Conservation (phyloP, 2,888 invertebrate species). For the Drosophila subsilvestris region DNA sequence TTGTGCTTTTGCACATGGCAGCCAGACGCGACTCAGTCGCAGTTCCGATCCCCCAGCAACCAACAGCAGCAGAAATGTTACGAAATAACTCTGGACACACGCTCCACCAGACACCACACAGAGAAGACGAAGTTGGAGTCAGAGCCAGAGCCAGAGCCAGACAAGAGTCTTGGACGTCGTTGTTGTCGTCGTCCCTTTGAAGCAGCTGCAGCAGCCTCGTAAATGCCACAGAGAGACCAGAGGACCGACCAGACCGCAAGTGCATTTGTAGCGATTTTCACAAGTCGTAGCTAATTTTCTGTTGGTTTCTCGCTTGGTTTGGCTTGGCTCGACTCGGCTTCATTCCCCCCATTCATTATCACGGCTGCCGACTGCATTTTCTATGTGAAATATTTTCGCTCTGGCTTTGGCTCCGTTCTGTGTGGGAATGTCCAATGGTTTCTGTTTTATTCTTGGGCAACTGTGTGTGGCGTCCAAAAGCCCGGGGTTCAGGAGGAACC, state of each 20-base stretch:
- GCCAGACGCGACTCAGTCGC: conserved; percentile 37
- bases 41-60: conserved; percentile 13
- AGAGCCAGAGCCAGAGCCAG: conserved; percentile 10
- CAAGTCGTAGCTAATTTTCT: conserved; percentile 77
- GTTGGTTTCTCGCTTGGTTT: conserved; percentile 69
- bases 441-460: conserved; percentile 16
- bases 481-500: conserved; percentile 13
- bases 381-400: conserved; percentile 70
- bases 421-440: conserved; percentile 70
- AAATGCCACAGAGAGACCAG: conserved; percentile 49
- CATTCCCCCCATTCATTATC: conserved; percentile 44
- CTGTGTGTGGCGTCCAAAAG: conserved; percentile 34
- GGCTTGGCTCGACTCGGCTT: conserved; percentile 52
- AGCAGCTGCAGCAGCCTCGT: conserved; percentile 44
- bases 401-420: conserved; percentile 27
- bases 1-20: conserved; percentile 60
- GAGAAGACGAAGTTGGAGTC: conserved; percentile 5
- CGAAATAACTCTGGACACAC: conserved; percentile 70
- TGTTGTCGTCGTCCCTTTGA: conserved; percentile 54
- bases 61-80: conserved; percentile 43
- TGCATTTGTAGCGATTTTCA: conserved; percentile 78
- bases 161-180: neutral
- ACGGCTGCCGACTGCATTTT: conserved; percentile 48
- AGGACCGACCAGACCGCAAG: conserved; percentile 60
- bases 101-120: conserved; percentile 41